These are phyloP conservation scores for Caerostris darwini DNA, from an alignment of 1,140 invertebrate species.

Conservation along the genomic window DNA sequence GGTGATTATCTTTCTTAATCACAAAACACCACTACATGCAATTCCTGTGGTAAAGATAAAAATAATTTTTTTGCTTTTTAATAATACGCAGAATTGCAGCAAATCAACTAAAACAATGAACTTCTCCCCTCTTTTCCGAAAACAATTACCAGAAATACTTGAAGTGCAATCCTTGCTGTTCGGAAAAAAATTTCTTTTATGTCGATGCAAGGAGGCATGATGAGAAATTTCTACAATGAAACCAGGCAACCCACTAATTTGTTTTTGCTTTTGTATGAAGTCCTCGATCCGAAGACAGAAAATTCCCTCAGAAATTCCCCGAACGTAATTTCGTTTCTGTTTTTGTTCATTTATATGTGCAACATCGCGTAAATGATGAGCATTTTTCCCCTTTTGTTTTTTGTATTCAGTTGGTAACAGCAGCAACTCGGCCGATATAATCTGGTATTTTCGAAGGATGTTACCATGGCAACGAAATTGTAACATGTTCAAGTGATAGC, in stretches of 20 bases:
- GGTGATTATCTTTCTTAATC: no score
- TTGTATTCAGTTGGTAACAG: background rate
- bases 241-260: background rate
- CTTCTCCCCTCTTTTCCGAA: no score
- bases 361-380: slow-evolving; percentile 36
- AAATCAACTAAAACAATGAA: no score
- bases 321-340: background rate
- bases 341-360: slow-evolving; percentile 28
- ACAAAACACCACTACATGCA: no score
- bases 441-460: background rate
- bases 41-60: no score
- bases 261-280: background rate
- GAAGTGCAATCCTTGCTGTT: no score
- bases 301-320: background rate
- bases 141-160: no score
- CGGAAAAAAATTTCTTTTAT: background rate
- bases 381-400: background rate
- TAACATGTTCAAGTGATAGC: slow-evolving; percentile 22
- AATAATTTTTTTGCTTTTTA: no score
- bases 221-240: background rate
- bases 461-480: slow-evolving; percentile 12
- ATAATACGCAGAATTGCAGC: no score
- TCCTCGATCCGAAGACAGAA: background rate
- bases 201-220: background rate
- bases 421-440: background rate